These are phyloP conservation scores for Drosophila athabasca DNA, from an alignment of 1,140 invertebrate genomes.

Conservation along the genomic window DNA sequence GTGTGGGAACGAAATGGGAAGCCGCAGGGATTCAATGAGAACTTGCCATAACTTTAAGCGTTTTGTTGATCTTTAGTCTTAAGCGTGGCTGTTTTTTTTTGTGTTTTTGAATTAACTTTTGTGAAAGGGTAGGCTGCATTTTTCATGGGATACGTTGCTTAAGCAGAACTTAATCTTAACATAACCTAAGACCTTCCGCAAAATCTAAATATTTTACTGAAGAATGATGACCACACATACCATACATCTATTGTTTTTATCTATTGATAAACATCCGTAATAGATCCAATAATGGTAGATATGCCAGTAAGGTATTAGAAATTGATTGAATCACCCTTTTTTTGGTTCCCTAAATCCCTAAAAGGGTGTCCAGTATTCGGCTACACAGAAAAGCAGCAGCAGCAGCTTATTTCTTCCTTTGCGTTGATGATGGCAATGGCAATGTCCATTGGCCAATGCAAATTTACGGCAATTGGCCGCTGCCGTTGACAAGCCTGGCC, in stretches of 20 bases:
- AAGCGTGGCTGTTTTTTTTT: slow-evolving; percentile 54
- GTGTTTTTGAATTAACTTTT: background rate
- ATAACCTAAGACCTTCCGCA: too few relatives aligned
- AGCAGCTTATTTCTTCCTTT: slow-evolving; percentile 27
- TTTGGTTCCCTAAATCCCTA: too few relatives aligned
- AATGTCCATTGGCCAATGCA: slow-evolving; percentile 40
- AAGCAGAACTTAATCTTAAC: background rate
- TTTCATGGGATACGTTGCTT: background rate
- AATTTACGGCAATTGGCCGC: slow-evolving; percentile 73
- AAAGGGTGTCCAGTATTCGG: slow-evolving; percentile 20
- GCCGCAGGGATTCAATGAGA: slow-evolving; percentile 40
- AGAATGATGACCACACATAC: too few relatives aligned
- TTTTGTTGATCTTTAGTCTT: slow-evolving; percentile 72
- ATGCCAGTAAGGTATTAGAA: too few relatives aligned
- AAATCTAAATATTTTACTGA: too few relatives aligned
- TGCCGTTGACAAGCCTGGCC: slow-evolving; percentile 59
- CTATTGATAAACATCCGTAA: too few relatives aligned
- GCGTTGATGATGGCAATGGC: slow-evolving; percentile 43
- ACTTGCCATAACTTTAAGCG: slow-evolving; percentile 65
- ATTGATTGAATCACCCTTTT: too few relatives aligned
- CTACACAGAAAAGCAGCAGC: background rate
- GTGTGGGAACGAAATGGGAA: slow-evolving; percentile 9
- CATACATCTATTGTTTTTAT: too few relatives aligned
- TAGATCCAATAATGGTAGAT: too few relatives aligned
- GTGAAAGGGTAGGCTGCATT: background rate